Percentiles rank a stretch among this genome's conserved stretches.
Evolutionary conservation across 2,113 vertebrate species (phyloP).

Genomic region (Ceyx margarethae): DNA sequence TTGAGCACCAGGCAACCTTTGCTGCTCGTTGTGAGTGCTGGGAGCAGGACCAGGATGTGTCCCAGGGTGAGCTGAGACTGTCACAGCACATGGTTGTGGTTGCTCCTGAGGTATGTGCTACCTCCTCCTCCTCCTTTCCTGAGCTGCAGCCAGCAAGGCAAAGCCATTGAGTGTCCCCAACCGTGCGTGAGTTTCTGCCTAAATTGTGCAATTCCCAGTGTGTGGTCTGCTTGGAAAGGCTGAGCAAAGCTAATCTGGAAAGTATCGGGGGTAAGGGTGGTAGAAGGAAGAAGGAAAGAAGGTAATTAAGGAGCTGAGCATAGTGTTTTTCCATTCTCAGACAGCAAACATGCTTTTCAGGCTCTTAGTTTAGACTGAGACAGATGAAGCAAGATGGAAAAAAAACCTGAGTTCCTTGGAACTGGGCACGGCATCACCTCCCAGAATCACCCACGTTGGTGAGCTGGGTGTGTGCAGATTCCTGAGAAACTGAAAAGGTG

Average conservation of each 20-base stretch:
- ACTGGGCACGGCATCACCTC: fast-evolving
- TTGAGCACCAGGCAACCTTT: background rate
- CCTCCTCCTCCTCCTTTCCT: background rate
- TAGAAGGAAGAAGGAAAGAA: background rate
- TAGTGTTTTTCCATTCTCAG: background rate
- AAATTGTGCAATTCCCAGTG: background rate
- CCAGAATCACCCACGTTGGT: background rate
- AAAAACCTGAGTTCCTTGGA: background rate
- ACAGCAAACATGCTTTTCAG: background rate
- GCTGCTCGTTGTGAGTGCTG: fast-evolving
- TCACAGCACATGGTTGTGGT: fast-evolving
- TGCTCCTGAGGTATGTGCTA: background rate
- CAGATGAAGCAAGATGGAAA: background rate
- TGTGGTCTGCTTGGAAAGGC: constrained; percentile 11
- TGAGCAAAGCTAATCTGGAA: background rate
- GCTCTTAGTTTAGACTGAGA: background rate
- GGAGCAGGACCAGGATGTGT: fast-evolving
- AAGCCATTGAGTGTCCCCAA: background rate
- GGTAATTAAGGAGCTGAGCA: background rate
- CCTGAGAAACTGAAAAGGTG: background rate
- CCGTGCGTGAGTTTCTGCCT: background rate
- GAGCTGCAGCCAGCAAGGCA: background rate
- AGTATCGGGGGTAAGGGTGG: background rate
- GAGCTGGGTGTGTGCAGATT: background rate
- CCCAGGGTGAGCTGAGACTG: background rate